Base-by-base conservation (phyloP, 2,888 invertebrate genomes). In the Odontocerum albicorne region DNA sequence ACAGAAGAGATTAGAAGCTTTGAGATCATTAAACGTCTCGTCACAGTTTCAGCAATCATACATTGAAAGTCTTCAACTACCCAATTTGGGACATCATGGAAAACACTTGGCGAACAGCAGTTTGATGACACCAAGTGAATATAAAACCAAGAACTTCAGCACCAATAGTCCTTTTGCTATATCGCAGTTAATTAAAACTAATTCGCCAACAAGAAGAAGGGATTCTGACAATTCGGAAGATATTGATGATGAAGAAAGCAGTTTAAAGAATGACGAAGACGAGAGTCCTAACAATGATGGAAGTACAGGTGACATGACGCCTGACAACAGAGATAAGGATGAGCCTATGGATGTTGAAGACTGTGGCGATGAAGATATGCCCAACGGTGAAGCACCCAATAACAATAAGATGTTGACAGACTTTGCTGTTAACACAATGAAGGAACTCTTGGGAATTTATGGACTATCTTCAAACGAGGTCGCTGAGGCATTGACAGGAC, bases 351-450 rank as follows among this genome's bases (percentile, higher is more conserved):
- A 73, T 46, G 65, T 65, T 2, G 66, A 70, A 60, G 76, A 78
- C 6, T 64, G 66, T 15, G 65, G 54, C 52, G 65, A 67, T 15
- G 65, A 60, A 56, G 75, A 75, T 38, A 64, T 64, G 4, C 68
- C 68, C 45, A 74, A 72, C 52, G 75, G 77, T 63, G 75, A 77
- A 27, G 68, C 71, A 22, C 70, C 72, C 32, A 73, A 72, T 59
- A 78, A 81, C 17, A 83, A 81, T 63, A 80, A 80, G 62, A 85
- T 84, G 63, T 78, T 90, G 71, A 81, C 87, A 65, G 88, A 88
- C 66, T 89, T 87, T 68, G 88, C 88, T 2, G 86, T 88, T 75
- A 87, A 84, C 64, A 89, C 89, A 7, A 88, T 90, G 86, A 84
- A 87, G 63, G 88, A 90, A 67, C 71, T 90, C 44, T 73, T 90